phyloP scores from a whole-genome alignment of 2,888 invertebrate genomes.

The Apantesis nais region DNA sequence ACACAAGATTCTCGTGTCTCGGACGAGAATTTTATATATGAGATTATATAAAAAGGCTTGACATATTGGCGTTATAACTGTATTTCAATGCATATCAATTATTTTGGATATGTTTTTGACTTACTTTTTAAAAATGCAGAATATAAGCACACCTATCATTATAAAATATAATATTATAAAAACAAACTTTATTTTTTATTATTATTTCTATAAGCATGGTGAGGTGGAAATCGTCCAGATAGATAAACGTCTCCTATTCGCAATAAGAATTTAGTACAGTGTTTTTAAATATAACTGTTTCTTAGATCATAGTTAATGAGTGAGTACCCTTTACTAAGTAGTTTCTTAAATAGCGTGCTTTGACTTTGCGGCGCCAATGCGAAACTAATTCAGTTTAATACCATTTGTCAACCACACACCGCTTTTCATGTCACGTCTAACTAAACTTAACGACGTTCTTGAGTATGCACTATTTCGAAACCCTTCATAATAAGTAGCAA shows the following conservation, averaged over 20 bases:
- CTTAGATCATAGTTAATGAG: not conserved
- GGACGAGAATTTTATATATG: too few relatives aligned
- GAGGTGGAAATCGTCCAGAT: not conserved
- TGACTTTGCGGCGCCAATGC: conserved; percentile 7
- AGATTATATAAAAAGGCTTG: conserved; percentile 43
- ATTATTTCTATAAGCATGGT: too few relatives aligned
- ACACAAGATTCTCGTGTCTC: too few relatives aligned
- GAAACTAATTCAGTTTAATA: conserved; percentile 31
- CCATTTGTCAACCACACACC: conserved; percentile 18
- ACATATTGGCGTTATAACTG: conserved; percentile 47
- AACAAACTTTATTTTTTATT: too few relatives aligned
- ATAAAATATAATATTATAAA: too few relatives aligned
- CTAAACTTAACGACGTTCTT: conserved; percentile 3
- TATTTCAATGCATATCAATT: conserved; percentile 52
- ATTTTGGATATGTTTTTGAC: conserved; percentile 66
- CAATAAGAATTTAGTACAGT: not conserved
- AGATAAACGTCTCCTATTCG: not conserved
- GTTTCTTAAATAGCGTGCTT: conserved; percentile 20
- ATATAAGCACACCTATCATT: too few relatives aligned
- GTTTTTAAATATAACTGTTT: not conserved
- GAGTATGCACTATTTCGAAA: conserved; percentile 8
- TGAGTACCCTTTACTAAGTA: not conserved
- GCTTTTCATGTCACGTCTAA: conserved; percentile 14
- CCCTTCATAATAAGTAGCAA: conserved; percentile 1
- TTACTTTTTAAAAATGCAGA: too few relatives aligned